Base-by-base conservation (phyloP, 1,140 invertebrate genomes). In the Fopius arisanus region DNA sequence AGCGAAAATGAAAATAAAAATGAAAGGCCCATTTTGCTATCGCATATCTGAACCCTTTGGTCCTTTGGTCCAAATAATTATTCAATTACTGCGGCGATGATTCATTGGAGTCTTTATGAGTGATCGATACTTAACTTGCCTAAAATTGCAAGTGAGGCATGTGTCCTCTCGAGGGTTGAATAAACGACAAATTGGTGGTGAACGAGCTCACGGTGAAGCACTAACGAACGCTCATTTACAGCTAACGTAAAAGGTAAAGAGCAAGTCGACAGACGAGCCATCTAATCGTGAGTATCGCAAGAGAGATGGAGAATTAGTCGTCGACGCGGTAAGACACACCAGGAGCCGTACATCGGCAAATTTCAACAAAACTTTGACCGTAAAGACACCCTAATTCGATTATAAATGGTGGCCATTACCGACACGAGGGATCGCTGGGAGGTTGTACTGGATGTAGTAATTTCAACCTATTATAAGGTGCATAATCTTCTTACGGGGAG, bases 321-420 rank as follows among this genome's bases (percentile, higher is more conserved):
- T 23, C 19, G 54, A 59, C 19, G 23, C 6, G 10, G 54, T 7
- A 59, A 59, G 54, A 59, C 54, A 59, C 54, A 4, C 21, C 54
- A 26, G 48, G 4, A 43, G 23, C 23, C 10, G 54, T 59, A 59
- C 54, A 59, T 59, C 12, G 23, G 10, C 54, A 59, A 59, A 59
- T 59, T 59, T 4, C 19, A 9, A 65, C n/a, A 16, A 33, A 65
- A 65, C 1, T 65, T 29, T 31, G 14, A 65, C 29, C 62, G 28
- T 65, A 65, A 65, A 65, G 28, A 19, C 62, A 65, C 28, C 28
- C 62, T 65, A 65, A 65, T 65, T 33, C n/a, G 29, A 31, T 33
- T 33, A 65, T 65, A 65, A 65, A 65, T 65, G 26, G 29, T n/a
- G 2, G 28, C 28, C 16, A 65, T 65, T 65, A 65, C 26, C 7